Percentiles rank a stretch among this genome's conserved stretches.
Evolutionary conservation across 2,888 invertebrate species (phyloP).

Genomic region (Torymus auratus): DNA sequence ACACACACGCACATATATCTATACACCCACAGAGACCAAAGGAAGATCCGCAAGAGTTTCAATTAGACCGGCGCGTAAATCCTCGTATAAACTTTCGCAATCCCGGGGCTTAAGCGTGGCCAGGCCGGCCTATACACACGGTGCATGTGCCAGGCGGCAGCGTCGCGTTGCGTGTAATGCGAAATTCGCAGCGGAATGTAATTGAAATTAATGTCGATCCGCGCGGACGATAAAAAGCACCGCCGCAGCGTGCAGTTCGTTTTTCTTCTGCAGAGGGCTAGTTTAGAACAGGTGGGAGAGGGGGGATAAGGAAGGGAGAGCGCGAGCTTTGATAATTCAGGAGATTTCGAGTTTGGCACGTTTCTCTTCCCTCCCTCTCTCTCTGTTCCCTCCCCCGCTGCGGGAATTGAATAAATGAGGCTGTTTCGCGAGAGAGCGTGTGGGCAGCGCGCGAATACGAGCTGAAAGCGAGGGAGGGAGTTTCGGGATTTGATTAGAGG

Average conservation of each 20-base stretch:
- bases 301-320: too few species aligned
- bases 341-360: conserved; percentile 10
- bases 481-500: too few species aligned
- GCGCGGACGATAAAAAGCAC: neutral
- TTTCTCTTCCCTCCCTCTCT: neutral
- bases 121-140: neutral
- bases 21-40: neutral
- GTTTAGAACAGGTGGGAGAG: too few species aligned
- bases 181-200: conserved; percentile 29
- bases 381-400: too few species aligned
- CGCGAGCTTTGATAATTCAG: conserved; percentile 5
- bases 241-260: neutral
- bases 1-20: neutral
- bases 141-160: too few species aligned
- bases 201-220: conserved; percentile 50
- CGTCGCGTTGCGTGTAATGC: neutral
- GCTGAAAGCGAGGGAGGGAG: too few species aligned
- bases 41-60: conserved; percentile 30
- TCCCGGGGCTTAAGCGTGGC: conserved; percentile 9
- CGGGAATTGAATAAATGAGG: too few species aligned
- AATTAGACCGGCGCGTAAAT: conserved; percentile 28
- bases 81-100: conserved; percentile 39
- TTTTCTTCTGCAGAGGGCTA: neutral
- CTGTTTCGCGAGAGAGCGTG: too few species aligned
- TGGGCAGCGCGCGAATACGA: too few species aligned